These are phyloP conservation scores for Pangasianodon gigas DNA, from an alignment of 2,113 vertebrate genomes.

Conservation along the genomic window DNA sequence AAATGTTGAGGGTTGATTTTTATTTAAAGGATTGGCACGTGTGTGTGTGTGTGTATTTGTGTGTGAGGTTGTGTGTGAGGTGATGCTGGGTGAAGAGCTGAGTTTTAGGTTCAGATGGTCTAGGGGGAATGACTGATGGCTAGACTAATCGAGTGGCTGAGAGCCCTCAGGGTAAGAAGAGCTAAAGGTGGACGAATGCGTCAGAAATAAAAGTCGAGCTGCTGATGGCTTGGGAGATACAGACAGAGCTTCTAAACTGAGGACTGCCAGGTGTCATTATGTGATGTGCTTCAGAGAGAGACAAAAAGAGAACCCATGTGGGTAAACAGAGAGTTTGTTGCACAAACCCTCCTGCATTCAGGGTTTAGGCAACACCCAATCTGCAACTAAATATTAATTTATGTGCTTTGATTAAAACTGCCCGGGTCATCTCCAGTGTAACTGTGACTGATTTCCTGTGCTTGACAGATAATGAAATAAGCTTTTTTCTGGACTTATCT, in stretches of 20 bases:
- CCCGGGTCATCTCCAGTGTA: background rate
- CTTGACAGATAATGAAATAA: background rate
- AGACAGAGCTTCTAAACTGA: constrained; percentile 5
- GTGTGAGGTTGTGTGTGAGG: background rate
- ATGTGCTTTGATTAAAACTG: background rate
- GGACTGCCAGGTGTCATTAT: constrained; percentile 13
- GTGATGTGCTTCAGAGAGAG: background rate
- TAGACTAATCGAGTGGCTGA: constrained; percentile 35
- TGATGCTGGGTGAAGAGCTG: background rate
- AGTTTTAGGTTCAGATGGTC: constrained; percentile 33
- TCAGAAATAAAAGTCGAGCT: constrained; percentile 37
- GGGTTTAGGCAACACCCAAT: background rate
- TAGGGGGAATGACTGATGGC: constrained; percentile 30
- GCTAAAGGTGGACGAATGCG: constrained; percentile 13
- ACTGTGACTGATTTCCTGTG: background rate
- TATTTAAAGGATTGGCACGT: background rate
- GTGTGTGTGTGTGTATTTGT: background rate
- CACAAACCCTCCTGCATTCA: background rate
- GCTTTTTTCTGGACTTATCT: background rate
- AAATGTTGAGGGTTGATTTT: background rate
- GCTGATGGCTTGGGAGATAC: constrained; percentile 5
- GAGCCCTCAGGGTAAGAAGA: constrained; percentile 7
- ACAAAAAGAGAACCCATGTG: background rate
- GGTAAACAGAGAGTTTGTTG: background rate
- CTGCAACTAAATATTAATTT: background rate